These are phyloP conservation scores for Xestia sexstrigata DNA, from an alignment of 2,888 invertebrate species.

Conservation along the genomic window DNA sequence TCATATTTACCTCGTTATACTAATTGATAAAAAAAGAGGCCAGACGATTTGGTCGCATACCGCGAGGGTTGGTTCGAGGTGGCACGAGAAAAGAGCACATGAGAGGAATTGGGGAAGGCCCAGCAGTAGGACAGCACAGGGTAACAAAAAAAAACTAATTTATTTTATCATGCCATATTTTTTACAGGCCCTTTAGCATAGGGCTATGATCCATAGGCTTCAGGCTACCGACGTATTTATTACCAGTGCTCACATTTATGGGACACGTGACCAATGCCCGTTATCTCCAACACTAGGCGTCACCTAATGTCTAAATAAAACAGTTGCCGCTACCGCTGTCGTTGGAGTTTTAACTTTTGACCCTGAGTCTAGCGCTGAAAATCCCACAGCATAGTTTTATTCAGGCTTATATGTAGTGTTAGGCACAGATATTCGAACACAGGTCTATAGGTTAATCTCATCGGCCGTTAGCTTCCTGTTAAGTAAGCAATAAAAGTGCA, in stretches of 20 bases:
- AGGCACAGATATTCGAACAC: neutral
- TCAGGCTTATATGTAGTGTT: neutral
- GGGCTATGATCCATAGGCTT: neutral
- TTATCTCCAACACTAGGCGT: neutral
- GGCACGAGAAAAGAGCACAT: too few relatives aligned
- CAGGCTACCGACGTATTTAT: neutral
- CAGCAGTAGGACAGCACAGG: too few relatives aligned
- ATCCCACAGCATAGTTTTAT: neutral
- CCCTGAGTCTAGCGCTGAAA: neutral
- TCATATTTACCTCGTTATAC: neutral
- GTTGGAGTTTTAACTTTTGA: neutral
- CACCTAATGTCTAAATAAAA: neutral
- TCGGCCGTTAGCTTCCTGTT: constrained; percentile 42
- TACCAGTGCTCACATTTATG: neutral
- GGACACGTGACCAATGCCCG: neutral
- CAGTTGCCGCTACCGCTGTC: neutral
- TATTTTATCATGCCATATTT: neutral
- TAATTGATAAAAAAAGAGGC: too few relatives aligned
- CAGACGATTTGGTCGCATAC: too few relatives aligned
- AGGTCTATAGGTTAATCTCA: constrained; percentile 20
- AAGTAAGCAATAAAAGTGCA: constrained; percentile 37
- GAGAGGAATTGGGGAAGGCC: too few relatives aligned
- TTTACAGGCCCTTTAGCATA: neutral
- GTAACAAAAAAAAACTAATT: too few relatives aligned
- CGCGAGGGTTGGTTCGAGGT: too few relatives aligned